phyloP scores from a whole-genome alignment of 2,888 invertebrate genomes.

The Didymodactylos carnosus region DNA sequence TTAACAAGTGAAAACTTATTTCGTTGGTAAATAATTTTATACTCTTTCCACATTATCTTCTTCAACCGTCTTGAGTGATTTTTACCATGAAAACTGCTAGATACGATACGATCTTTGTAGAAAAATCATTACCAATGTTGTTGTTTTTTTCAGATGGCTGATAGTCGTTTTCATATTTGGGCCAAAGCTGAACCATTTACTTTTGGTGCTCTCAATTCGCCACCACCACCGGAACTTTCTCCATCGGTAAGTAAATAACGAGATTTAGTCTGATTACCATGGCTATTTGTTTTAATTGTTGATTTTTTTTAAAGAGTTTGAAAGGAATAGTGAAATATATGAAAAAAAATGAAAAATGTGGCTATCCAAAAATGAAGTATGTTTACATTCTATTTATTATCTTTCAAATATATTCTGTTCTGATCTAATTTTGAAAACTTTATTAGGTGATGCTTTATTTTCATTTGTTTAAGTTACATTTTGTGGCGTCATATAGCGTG shows the following conservation, averaged over 20 bases:
- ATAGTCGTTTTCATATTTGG: conserved; percentile 21
- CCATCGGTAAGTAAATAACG: conserved; percentile 22
- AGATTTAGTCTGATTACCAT: not conserved
- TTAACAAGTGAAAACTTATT: too few relatives aligned
- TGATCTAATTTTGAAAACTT: not conserved
- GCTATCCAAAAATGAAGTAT: conserved; percentile 30
- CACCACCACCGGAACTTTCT: conserved; percentile 30
- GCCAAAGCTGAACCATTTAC: conserved; percentile 32
- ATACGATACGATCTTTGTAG: too few relatives aligned
- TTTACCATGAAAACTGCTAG: too few relatives aligned
- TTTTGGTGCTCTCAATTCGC: conserved; percentile 31
- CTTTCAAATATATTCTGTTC: not conserved
- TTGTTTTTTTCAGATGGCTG: not conserved
- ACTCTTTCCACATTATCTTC: too few relatives aligned
- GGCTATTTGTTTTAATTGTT: conserved; percentile 15
- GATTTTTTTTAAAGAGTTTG: conserved; percentile 29
- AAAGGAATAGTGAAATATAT: conserved; percentile 34
- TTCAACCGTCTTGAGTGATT: too few relatives aligned
- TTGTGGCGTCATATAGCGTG: conserved; percentile 35
- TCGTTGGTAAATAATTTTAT: too few relatives aligned
- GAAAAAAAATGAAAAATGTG: conserved; percentile 28
- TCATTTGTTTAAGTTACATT: conserved; percentile 31
- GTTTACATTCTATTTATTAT: not conserved
- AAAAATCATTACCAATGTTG: too few relatives aligned
- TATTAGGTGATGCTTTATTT: too few relatives aligned